Evolutionary conservation across 1,140 invertebrate species (phyloP).

Genomic region (Ylistrum balloti): DNA sequence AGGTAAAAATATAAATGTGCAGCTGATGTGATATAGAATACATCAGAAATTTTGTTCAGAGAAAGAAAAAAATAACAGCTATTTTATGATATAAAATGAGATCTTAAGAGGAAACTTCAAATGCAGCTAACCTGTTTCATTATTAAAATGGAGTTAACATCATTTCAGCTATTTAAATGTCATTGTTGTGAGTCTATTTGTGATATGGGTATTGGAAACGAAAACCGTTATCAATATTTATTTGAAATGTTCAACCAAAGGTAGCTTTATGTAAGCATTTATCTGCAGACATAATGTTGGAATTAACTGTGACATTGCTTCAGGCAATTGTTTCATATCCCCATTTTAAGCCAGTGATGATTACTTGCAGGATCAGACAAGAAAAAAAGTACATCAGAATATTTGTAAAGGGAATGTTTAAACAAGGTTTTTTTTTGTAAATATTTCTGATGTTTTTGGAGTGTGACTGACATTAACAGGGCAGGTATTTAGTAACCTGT

Average conservation of each 20-base stretch:
- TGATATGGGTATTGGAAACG: not conserved
- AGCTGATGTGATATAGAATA: too few species aligned
- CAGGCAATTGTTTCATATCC: not conserved
- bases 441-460: not conserved
- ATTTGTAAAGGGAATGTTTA: not conserved
- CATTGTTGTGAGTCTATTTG: too few species aligned
- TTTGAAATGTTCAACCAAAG: slow-evolving; percentile 13
- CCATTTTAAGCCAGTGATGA: not conserved
- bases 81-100: too few species aligned
- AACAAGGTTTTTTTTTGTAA: not conserved
- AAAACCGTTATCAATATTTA: not conserved
- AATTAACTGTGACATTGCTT: not conserved
- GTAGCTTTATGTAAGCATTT: too few species aligned
- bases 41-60: too few species aligned
- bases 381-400: not conserved
- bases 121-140: too few species aligned
- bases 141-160: too few species aligned
- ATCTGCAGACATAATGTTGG: not conserved
- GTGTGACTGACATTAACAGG: not conserved
- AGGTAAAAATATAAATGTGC: too few species aligned
- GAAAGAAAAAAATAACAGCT: too few species aligned
- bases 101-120: too few species aligned
- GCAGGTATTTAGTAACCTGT: not conserved
- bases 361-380: not conserved
- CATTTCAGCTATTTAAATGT: too few species aligned